These are phyloP conservation scores for Tupaia chinensis DNA, from an alignment of 2,113 vertebrate genomes.

Conservation along the genomic window DNA sequence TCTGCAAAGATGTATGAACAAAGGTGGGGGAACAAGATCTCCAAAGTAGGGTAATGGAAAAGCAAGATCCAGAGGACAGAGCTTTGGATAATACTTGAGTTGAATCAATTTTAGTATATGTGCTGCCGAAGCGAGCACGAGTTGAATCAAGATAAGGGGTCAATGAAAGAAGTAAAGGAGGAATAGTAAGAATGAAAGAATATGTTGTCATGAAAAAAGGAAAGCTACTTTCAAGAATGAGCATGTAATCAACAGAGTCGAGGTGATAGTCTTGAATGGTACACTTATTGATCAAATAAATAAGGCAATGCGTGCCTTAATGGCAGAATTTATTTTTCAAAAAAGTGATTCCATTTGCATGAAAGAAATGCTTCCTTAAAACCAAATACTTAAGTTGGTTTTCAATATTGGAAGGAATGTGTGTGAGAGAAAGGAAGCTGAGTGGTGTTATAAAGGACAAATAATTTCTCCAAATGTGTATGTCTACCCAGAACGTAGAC, in stretches of 20 bases:
- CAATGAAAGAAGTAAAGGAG: neutral
- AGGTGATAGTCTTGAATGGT: neutral
- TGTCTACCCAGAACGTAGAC: neutral
- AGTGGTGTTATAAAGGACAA: constrained; percentile 53
- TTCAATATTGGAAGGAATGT: constrained; percentile 42
- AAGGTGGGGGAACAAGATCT: neutral
- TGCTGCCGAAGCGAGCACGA: too few relatives aligned
- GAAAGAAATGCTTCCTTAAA: neutral
- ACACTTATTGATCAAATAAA: neutral
- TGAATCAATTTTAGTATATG: neutral
- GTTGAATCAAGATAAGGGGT: neutral
- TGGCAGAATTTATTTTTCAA: neutral
- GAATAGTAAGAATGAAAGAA: neutral
- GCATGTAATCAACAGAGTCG: neutral
- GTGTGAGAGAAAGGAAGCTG: constrained; percentile 19
- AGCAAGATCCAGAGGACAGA: neutral
- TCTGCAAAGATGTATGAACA: neutral
- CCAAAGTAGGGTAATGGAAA: neutral
- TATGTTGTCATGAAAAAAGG: neutral
- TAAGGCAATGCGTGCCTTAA: neutral
- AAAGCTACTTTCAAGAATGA: neutral
- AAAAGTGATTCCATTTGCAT: neutral
- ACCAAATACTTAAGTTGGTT: constrained; percentile 56
- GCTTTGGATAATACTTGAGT: neutral
- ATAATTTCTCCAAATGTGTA: neutral